Evolutionary conservation across 2,113 vertebrate genomes (phyloP).

Genomic region (Sprattus sprattus): DNA sequence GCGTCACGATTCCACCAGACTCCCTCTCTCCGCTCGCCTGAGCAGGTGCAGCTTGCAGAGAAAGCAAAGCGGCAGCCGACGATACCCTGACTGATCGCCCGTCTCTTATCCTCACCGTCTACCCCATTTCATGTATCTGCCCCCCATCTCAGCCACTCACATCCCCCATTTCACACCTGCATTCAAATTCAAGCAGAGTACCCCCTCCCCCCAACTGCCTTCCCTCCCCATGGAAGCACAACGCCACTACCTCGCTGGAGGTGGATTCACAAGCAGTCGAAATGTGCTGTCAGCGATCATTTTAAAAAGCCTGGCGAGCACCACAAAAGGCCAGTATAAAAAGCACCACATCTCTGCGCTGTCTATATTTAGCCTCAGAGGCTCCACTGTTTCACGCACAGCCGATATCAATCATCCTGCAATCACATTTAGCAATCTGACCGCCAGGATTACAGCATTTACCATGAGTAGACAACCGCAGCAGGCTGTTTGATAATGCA

Average conservation of each 20-base stretch:
- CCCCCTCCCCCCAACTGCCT: not conserved
- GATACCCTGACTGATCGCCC: constrained; percentile 47
- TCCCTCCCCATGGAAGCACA: not conserved
- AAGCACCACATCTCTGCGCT: not conserved
- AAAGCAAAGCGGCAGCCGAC: constrained; percentile 50
- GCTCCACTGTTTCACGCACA: not conserved
- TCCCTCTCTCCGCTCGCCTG: constrained; percentile 60
- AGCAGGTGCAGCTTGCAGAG: constrained; percentile 57
- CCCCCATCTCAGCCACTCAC: constrained; percentile 36
- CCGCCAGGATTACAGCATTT: not conserved
- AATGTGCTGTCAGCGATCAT: constrained; percentile 1
- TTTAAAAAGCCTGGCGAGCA: not conserved
- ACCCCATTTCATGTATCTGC: constrained; percentile 32
- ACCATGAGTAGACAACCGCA: not conserved
- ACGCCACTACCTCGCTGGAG: not conserved
- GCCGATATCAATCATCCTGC: not conserved
- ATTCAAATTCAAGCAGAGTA: not conserved
- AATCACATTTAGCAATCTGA: constrained; percentile 3
- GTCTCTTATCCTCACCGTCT: constrained; percentile 26
- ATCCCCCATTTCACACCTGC: not conserved
- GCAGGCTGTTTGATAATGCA: not conserved
- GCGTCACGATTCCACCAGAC: constrained; percentile 69
- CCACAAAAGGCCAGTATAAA: not conserved
- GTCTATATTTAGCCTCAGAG: not conserved
- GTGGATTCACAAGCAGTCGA: not conserved